Percentiles rank a stretch among this genome's conserved stretches.
These are phyloP conservation scores for Pedionomus torquatus DNA, from an alignment of 2,113 vertebrate genomes.

Conservation along the genomic window DNA sequence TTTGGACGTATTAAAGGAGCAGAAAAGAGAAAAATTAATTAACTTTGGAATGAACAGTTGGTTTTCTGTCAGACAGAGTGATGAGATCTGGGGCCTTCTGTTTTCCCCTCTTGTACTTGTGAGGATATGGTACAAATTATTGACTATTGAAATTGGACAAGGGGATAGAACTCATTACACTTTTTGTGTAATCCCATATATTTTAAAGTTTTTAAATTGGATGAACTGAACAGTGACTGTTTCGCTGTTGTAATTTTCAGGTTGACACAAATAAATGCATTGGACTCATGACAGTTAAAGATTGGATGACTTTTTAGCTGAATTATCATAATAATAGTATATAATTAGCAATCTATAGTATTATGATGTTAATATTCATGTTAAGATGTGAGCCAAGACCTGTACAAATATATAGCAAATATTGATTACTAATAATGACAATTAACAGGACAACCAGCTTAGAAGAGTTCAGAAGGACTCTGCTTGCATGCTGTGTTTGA, in stretches of 20 bases:
- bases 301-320: neutral
- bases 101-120: neutral
- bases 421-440: neutral
- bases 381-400: neutral
- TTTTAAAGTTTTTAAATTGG: neutral
- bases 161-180: neutral
- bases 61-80: neutral
- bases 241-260: neutral
- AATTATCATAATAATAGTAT: neutral
- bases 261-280: neutral
- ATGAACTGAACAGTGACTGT: neutral
- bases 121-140: neutral
- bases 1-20: neutral
- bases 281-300: neutral
- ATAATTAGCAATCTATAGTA: neutral
- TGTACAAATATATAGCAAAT: neutral
- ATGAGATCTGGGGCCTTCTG: neutral
- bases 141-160: neutral
- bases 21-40: constrained; percentile 3
- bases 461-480: neutral
- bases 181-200: neutral
- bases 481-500: neutral
- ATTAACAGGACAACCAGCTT: neutral
- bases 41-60: neutral
- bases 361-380: neutral